Conservation (phyloP, 2,888 invertebrate genomes). For the Melanostoma scalare region DNA sequence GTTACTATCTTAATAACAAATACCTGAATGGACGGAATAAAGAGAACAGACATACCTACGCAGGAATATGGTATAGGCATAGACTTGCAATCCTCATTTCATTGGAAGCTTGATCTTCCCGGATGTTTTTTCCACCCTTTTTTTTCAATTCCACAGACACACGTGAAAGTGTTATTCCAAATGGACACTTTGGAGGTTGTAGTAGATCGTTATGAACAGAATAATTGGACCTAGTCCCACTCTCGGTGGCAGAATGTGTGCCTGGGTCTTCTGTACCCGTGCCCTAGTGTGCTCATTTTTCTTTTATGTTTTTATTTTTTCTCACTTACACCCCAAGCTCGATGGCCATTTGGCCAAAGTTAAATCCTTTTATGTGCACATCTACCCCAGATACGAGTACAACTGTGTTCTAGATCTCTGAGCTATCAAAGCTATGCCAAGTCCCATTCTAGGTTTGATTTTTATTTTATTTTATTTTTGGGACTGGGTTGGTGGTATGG, state of each 20-base stretch:
- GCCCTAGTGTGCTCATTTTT: constrained; percentile 57
- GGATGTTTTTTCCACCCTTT: constrained; percentile 21
- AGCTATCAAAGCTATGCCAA: constrained; percentile 48
- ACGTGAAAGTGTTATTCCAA: constrained; percentile 21
- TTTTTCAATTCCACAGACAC: background rate
- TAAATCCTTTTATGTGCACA: constrained; percentile 46
- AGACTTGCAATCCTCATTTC: constrained; percentile 11
- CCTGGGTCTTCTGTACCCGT: background rate
- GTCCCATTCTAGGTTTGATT: constrained; percentile 27
- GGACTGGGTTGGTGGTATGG: background rate
- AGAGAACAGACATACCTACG: background rate
- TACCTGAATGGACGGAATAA: background rate
- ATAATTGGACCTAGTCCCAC: constrained; percentile 60
- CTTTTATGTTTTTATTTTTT: constrained; percentile 16
- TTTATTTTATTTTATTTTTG: constrained; percentile 8
- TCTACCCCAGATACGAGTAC: constrained; percentile 43
- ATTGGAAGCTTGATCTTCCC: constrained; percentile 54
- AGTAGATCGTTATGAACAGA: constrained; percentile 47
- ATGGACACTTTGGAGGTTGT: constrained; percentile 19
- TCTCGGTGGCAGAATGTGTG: constrained; percentile 12
- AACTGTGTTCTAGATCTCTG: constrained; percentile 46
- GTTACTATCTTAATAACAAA: background rate
- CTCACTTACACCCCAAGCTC: constrained; percentile 34
- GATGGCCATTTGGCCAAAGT: constrained; percentile 63
- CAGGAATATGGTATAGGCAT: no score